Evolutionary conservation across 2,888 invertebrate species (phyloP), one percentile per base, ranked within the genome.

Genomic region (Calameuta pallipes): DNA sequence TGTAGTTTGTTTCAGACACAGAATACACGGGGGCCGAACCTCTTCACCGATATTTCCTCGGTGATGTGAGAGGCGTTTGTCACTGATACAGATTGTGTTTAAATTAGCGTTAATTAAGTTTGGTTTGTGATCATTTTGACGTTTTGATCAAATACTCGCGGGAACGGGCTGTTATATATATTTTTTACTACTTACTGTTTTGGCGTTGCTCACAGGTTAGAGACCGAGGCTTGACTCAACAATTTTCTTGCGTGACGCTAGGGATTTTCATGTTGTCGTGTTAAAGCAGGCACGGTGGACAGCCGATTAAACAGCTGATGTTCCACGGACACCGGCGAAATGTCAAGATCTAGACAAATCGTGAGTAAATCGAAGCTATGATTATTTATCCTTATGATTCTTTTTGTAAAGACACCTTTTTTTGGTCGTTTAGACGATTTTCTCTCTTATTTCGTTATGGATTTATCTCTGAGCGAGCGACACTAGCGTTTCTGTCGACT

Each of bases 281-380:
- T 75, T 78, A 73, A 76, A 56, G 76, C 76, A 76, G 79, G 81
- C 80, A 82, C 80, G 79, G 80, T 77, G 77, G 73, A 81, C 77
- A 83, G 81, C 79, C 80, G 81, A 82, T 80, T 79, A 83, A 91
- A 90, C 91, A 90, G 90, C 91, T 91, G 91, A 91, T 90, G 89
- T 87, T 86, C 79, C 31, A 83, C 83, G 85, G 85, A 88, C 87
- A 89, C 89, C 90, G 89, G 90, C 89, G 89, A 91, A 89, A 92
- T 92, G 92, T 92, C 92, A 91, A 91, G 91, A 87, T 87, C 88
- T 82, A 89, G 87, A 85, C 88, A 89, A 89, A 89, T 92, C 84
- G 92, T 92, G 89, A 92, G 92, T 90, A 83, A 71, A 82, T 80
- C 69, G 71, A 78, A 78, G 74, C 56, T 56, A 2, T 56, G 23